These are phyloP conservation scores for Drosophila multiciliata DNA, from an alignment of 2,888 invertebrate genomes.

Conservation along the genomic window DNA sequence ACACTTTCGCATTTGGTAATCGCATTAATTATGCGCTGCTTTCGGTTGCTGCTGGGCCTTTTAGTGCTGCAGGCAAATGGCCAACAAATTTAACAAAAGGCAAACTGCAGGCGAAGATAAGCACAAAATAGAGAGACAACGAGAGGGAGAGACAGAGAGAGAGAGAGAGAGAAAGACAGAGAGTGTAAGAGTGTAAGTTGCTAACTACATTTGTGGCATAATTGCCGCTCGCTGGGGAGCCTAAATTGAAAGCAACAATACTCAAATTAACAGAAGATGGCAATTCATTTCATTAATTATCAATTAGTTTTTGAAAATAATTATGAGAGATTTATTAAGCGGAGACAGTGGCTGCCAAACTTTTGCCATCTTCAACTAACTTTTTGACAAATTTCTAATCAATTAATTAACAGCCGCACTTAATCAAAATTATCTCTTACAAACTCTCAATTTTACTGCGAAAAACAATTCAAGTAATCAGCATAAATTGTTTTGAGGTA, in stretches of 20 bases:
- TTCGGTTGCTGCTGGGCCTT: constrained; percentile 70
- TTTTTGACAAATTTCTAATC: constrained; percentile 59
- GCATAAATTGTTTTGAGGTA: constrained; percentile 3
- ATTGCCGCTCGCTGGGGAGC: constrained; percentile 72
- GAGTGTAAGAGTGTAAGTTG: neutral
- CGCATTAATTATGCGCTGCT: constrained; percentile 77
- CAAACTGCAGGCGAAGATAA: constrained; percentile 67
- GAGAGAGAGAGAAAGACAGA: neutral
- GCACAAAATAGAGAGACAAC: constrained; percentile 9
- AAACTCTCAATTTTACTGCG: neutral
- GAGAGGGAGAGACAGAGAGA: neutral
- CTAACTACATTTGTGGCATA: constrained; percentile 51
- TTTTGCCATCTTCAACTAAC: constrained; percentile 28
- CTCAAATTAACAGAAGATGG: constrained; percentile 49
- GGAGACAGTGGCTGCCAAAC: constrained; percentile 37
- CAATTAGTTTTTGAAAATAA: constrained; percentile 78
- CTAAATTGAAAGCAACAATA: constrained; percentile 56
- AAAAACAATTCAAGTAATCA: neutral
- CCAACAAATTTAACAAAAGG: constrained; percentile 71
- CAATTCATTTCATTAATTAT: constrained; percentile 77
- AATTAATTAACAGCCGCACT: constrained; percentile 63
- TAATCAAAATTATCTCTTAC: constrained; percentile 35
- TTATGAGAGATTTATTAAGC: constrained; percentile 65
- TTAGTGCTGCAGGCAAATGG: constrained; percentile 69
- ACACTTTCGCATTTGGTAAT: constrained; percentile 78